phyloP scores from a whole-genome alignment of 1,140 invertebrate genomes.

The Euborellia annulipes region DNA sequence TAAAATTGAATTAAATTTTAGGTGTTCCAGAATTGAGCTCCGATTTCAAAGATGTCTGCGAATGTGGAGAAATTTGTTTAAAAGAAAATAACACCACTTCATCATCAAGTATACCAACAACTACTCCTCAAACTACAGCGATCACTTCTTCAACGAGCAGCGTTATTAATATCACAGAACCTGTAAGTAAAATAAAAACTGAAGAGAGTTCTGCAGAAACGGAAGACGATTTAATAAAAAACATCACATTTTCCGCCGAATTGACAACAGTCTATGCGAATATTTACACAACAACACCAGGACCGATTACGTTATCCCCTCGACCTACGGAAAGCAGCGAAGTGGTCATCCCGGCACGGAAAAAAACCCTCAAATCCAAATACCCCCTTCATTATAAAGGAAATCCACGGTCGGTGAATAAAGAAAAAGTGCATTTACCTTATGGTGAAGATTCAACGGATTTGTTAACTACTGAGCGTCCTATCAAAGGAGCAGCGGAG shows the following conservation, averaged over 20 bases:
- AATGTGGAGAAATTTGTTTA: slow-evolving; percentile 13
- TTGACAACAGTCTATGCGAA: too few relatives aligned
- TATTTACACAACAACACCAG: slow-evolving; percentile 13
- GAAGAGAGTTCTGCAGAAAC: too few relatives aligned
- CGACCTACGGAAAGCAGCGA: slow-evolving; percentile 12
- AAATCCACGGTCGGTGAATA: slow-evolving; percentile 34
- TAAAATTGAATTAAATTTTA: too few relatives aligned
- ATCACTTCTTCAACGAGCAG: slow-evolving; percentile 15
- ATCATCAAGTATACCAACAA: slow-evolving; percentile 1
- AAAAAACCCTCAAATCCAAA: slow-evolving; percentile 6
- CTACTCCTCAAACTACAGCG: slow-evolving; percentile 1
- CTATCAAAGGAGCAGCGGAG: slow-evolving; percentile 27
- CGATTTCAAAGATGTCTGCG: slow-evolving; percentile 14
- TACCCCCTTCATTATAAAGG: slow-evolving; percentile 15
- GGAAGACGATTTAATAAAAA: too few relatives aligned
- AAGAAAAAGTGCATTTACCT: slow-evolving; percentile 33
- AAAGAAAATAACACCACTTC: slow-evolving; percentile 9
- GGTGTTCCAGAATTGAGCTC: slow-evolving; percentile 12
- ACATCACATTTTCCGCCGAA: too few relatives aligned
- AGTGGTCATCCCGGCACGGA: neutral
- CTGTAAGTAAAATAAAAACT: too few relatives aligned
- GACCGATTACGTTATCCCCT: slow-evolving; percentile 17
- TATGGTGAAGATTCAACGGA: slow-evolving; percentile 30
- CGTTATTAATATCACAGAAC: slow-evolving; percentile 7
- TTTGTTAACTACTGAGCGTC: slow-evolving; percentile 17